phyloP scores from a whole-genome alignment of 2,113 vertebrate genomes.

The Promerops cafer region DNA sequence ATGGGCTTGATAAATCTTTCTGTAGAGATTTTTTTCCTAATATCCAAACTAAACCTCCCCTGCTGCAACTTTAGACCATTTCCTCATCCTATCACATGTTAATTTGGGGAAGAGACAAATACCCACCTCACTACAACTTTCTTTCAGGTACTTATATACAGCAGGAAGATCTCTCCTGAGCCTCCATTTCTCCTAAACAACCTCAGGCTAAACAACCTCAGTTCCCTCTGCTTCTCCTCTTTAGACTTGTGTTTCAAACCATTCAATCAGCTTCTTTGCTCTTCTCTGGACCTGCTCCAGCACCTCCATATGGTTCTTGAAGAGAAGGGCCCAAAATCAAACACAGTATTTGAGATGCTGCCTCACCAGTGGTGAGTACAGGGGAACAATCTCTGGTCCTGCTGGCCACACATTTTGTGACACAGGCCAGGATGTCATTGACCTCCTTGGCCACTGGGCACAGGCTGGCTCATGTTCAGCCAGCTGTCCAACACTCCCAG shows the following conservation, averaged over 20 bases:
- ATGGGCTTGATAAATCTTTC: not conserved
- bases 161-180: not conserved
- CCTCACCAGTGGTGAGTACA: not conserved
- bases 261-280: not conserved
- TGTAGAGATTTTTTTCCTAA: not conserved
- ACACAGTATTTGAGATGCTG: not conserved
- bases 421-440: not conserved
- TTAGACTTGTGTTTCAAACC: not conserved
- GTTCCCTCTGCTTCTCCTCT: not conserved
- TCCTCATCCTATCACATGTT: not conserved
- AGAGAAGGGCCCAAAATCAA: not conserved
- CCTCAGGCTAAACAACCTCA: not conserved
- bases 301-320: not conserved
- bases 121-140: not conserved
- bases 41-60: not conserved
- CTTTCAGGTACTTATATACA: not conserved
- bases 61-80: not conserved
- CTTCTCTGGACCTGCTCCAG: not conserved
- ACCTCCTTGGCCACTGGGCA: not conserved
- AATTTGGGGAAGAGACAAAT: not conserved
- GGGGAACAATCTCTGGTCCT: rapidly evolving
- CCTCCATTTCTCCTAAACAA: not conserved
- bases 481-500: not conserved
- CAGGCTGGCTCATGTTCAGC: not conserved
- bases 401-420: not conserved